Conservation (phyloP, 30 jellyfish, hydroid and myxozoan species). For the Chrysaora quinquecirrha region DNA sequence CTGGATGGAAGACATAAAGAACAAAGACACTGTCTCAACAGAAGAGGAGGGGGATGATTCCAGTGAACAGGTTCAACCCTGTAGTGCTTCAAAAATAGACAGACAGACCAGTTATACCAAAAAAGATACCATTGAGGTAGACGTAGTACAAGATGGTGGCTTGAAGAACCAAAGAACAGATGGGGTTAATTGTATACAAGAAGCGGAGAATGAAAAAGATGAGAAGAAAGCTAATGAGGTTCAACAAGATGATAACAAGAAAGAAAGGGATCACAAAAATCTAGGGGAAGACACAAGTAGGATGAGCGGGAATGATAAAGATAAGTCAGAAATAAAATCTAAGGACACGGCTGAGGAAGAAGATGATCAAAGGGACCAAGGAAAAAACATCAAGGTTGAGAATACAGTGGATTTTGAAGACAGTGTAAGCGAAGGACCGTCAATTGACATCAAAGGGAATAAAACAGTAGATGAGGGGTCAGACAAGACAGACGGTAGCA, state of each 20-base stretch:
- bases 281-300: background rate
- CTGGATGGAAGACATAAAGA: background rate
- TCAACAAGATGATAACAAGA: background rate
- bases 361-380: background rate
- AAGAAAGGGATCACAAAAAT: background rate
- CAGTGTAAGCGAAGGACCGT: slow-evolving; percentile 8
- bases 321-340: background rate
- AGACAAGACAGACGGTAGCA: slow-evolving; percentile 3
- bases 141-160: background rate
- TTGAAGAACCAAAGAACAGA: background rate
- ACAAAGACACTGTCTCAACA: background rate
- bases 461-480: slow-evolving; percentile 39
- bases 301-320: background rate
- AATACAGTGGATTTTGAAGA: slow-evolving; percentile 27
- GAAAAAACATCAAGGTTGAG: background rate
- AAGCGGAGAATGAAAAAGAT: background rate
- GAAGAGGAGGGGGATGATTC: background rate
- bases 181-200: background rate
- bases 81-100: slow-evolving; percentile 20
- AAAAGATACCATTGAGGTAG: slow-evolving; percentile 9
- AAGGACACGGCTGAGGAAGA: slow-evolving; percentile 21
- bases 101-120: slow-evolving; percentile 15
- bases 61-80: background rate
- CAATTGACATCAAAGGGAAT: background rate
- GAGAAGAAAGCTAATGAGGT: too few relatives aligned